Evolutionary conservation across 2,113 vertebrate species (phyloP), one percentile per base, ranked within the genome.

Genomic region (Romanogobio albipinnatus): DNA sequence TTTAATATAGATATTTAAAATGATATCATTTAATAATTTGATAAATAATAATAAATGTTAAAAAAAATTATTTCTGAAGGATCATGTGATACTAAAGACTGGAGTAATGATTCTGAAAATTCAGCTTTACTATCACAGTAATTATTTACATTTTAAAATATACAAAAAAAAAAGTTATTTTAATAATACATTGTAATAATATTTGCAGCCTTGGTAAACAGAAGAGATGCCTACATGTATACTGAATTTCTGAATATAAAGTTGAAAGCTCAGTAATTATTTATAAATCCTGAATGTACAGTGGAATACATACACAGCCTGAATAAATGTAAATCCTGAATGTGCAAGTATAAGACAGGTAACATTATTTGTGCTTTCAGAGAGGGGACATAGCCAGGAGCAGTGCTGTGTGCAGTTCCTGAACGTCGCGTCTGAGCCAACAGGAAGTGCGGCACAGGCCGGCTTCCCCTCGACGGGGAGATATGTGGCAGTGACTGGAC

Each of bases 381-480:
- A 45, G 19, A 73, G 22, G 33, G 17, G 6, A 17, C 24, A 3
- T 14, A 43, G n/a, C 71, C n/a, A 49, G n/a, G n/a, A 76, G 64
- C 7, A 24, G 43, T 86, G 26, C 66, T 78, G 10, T 80, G 76
- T 51, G 76, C 47, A 76, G 68, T 51, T 83, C 49, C 51, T 87
- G 74, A 79, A 29, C 10, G 33, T 33, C 19, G 45, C 33, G 43
- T 73, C 62, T 45, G 26, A 74, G 75, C 36, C 49, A 43, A 84
- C 68, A 86, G 87, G 85, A 88, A 85, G 51, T 45, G 29, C n/a
- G 19, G 58, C 70, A 76, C 76, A 70, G 78, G 73, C 61, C 51
- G 47, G 79, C 82, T 84, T 87, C 82, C 82, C 43, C 66, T 87
- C 66, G 64, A 61, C 33, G 1, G 51, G 71, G 47, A 62, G 62